Conservation (phyloP, 2,888 invertebrate species). For the Physocephala rufipes region DNA sequence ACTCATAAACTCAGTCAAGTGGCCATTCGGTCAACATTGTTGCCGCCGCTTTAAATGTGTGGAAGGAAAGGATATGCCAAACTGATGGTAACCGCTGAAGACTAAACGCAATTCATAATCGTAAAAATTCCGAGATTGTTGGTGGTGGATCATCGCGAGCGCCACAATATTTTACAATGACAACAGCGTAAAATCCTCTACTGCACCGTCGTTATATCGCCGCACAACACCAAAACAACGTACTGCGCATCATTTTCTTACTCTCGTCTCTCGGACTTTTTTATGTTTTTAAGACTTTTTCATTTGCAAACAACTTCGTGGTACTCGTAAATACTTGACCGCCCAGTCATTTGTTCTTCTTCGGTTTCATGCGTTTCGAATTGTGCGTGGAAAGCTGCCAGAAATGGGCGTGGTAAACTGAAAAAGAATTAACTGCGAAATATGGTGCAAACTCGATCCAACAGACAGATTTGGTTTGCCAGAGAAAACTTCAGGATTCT, state of each 20-base stretch:
- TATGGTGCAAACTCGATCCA: neutral
- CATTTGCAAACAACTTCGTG: neutral
- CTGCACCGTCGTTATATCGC: neutral
- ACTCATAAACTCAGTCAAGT: slow-evolving; percentile 32
- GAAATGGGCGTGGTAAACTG: neutral
- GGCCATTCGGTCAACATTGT: slow-evolving; percentile 30
- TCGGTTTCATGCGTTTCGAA: neutral
- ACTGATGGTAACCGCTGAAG: neutral
- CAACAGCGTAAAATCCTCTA: neutral
- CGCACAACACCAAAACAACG: too few relatives aligned
- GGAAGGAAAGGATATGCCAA: neutral
- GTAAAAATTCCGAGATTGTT: slow-evolving; percentile 18
- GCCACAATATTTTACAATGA: slow-evolving; percentile 30
- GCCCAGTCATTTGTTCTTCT: too few relatives aligned
- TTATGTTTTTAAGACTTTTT: slow-evolving; percentile 5
- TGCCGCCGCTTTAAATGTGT: slow-evolving; percentile 21
- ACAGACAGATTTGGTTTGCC: too few relatives aligned
- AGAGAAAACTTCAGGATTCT: too few relatives aligned
- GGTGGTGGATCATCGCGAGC: slow-evolving; percentile 1
- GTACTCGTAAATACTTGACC: neutral
- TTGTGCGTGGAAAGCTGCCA: neutral
- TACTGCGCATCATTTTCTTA: too few relatives aligned
- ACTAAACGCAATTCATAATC: slow-evolving; percentile 21
- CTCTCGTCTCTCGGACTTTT: neutral
- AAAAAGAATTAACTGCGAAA: neutral